Evolutionary conservation across 2,113 vertebrate genomes (phyloP), one percentile per base, ranked within the genome.

Genomic region (Cyanoliseus patagonus): DNA sequence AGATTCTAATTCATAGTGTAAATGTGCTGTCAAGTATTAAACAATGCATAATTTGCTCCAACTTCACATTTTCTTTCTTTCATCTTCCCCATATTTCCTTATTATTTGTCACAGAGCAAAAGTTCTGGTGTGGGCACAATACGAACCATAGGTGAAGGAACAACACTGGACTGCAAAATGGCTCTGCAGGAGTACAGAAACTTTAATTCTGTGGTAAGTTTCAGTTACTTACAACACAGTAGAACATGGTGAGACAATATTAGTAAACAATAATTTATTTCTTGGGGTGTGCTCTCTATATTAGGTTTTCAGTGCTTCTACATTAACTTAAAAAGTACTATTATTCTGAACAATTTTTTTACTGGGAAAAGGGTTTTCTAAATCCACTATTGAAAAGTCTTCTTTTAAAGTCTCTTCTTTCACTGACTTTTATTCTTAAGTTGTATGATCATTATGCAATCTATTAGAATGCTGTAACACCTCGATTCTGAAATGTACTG

Each of bases 131-230:
- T 47, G 86, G 55, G 81, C 44, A 88, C 69, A 55, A 18, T 77
- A 74, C 83, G 17, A 39, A 82, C 94, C 0, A 87, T 78, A 75
- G 77, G 87, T 59, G 97, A 95, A 17, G 97, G 96, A 96, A 67
- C 94, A 79, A 94, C 63, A 44, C 86, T 95, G 78, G 98, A 98
- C 24, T 98, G 97, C 96, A 99, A 99, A 98, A 96, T 98, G 87
- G 74, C 98, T 74, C 97, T 98, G 41, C 98, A 97, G 27, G 98
- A 99, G 31, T 98, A 98, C 67, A 98, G 97, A 88, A 98, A 95
- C 42, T 93, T 97, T 42, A 97, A 85, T 68, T 67, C 96, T 73
- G 96, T 89, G 98, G 99, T 99, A 98, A 98, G 98, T 86, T 30
- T 72, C 27, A 30, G 31, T 85, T 52, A 82, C 35, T 92, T 69